Percentiles rank a stretch among this genome's conserved stretches.
These are phyloP conservation scores for Ahaetulla prasina DNA, from an alignment of 2,113 vertebrate genomes.

Conservation along the genomic window DNA sequence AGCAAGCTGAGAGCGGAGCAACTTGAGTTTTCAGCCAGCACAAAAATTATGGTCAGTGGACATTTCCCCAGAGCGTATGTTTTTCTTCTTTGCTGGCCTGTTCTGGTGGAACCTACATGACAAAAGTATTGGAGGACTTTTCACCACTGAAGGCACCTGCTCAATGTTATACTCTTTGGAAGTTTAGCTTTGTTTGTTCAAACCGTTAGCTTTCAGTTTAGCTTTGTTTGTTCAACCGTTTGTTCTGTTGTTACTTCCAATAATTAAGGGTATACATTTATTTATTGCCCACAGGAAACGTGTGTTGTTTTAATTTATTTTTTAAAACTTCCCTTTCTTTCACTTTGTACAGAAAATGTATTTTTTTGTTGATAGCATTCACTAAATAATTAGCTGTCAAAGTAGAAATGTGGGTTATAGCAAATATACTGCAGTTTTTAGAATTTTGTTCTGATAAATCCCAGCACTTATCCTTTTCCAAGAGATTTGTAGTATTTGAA, in stretches of 20 bases:
- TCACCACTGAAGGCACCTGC: conserved; percentile 4
- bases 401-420: not conserved
- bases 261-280: conserved; percentile 16
- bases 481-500: not conserved
- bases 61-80: not conserved
- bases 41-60: not conserved
- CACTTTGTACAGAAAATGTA: not conserved
- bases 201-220: too few relatives aligned
- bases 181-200: conserved; percentile 9
- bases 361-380: conserved; percentile 6
- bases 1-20: conserved; percentile 8
- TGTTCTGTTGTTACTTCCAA: not conserved
- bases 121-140: not conserved
- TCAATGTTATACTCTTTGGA: not conserved
- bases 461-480: not conserved
- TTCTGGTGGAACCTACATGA: not conserved
- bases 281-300: conserved; percentile 20
- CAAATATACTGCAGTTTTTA: not conserved
- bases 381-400: not conserved
- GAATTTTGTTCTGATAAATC: not conserved
- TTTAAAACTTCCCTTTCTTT: not conserved
- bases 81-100: conserved; percentile 3
- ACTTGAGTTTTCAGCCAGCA: conserved; percentile 1
- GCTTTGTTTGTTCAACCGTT: too few relatives aligned
- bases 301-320: conserved; percentile 19